These are phyloP conservation scores for Torymus tubicola DNA, from an alignment of 2,888 invertebrate genomes.

Conservation along the genomic window DNA sequence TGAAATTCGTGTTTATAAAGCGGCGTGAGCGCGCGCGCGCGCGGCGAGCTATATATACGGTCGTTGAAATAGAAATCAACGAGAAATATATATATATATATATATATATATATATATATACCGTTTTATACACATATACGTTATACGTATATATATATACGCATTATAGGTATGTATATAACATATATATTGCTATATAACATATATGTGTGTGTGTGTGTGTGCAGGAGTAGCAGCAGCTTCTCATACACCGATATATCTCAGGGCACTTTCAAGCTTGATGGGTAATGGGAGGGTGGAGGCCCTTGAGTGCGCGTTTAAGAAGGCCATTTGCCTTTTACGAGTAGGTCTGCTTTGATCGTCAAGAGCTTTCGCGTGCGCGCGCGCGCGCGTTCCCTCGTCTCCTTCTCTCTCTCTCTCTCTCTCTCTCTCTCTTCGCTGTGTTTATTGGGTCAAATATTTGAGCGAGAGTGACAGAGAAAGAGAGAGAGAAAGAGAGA, in stretches of 20 bases:
- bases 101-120: background rate
- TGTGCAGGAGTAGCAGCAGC: too few species aligned
- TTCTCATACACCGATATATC: background rate
- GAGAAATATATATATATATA: background rate
- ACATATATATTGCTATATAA: too few species aligned
- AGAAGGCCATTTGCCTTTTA: slow-evolving; percentile 54
- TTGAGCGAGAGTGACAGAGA: slow-evolving; percentile 16
- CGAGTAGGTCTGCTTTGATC: slow-evolving; percentile 47
- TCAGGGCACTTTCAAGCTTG: slow-evolving; percentile 26
- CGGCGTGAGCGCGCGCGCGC: background rate
- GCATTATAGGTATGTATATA: too few species aligned
- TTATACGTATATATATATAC: too few species aligned
- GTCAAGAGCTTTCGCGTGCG: slow-evolving; percentile 38
- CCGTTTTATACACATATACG: too few species aligned
- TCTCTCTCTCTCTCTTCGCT: too few species aligned
- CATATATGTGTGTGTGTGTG: too few species aligned
- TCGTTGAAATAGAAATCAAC: slow-evolving; percentile 42
- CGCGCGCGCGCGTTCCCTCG: too few species aligned
- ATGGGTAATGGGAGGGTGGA: slow-evolving; percentile 31
- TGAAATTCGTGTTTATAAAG: slow-evolving; percentile 52
- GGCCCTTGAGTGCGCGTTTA: slow-evolving; percentile 46
- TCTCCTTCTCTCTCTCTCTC: too few species aligned
- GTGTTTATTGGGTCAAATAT: slow-evolving; percentile 55
- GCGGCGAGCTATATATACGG: too few species aligned
- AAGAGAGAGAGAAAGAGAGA: background rate